Base-by-base conservation (phyloP, 1,140 invertebrate genomes). In the Sinonovacula constricta region DNA sequence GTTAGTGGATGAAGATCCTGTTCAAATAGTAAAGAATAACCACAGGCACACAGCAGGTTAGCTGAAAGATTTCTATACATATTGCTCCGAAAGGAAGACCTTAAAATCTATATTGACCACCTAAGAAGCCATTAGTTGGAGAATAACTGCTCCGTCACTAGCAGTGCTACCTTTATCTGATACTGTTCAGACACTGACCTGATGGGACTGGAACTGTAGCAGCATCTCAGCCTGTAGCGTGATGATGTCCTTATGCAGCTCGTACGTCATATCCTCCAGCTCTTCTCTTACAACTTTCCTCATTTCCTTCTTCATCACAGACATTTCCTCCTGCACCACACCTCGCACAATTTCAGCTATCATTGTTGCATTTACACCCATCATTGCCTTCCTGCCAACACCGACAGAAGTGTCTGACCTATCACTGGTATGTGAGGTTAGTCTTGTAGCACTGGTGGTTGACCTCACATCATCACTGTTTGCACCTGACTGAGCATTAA, bases 401-500 rank as follows among this genome's bases (percentile, higher is more conserved):
- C 15, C 18, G 24, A 15, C 28, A 14, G 18, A 26, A 22, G 24
- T 28, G 5, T 33, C 53, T 54, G 15, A 45, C 33, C 63, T 49
- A 14, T 67, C 30, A 0, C 14, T 26, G 34, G 2, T 0, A 36
- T 45, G 24, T 10, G 39, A 45, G 7, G 39, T 7, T 18, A 45
- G 34, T 53, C 15, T n/a, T n/a, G n/a, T n/a, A n/a, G n/a, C n/a
- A n/a, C n/a, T n/a, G n/a, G n/a, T n/a, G n/a, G n/a, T n/a, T n/a
- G n/a, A n/a, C n/a, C n/a, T n/a, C n/a, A n/a, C n/a, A n/a, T n/a
- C n/a, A n/a, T n/a, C n/a, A n/a, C n/a, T n/a, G n/a, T n/a, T n/a
- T n/a, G n/a, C n/a, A n/a, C n/a, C n/a, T 1, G 62, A 67, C 34
- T 76, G 72, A 56, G 77, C 60, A 54, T 72, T 79, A 10, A 79